These are phyloP conservation scores for Trissolcus brochymenae DNA, from an alignment of 2,888 invertebrate genomes.

Conservation along the genomic window DNA sequence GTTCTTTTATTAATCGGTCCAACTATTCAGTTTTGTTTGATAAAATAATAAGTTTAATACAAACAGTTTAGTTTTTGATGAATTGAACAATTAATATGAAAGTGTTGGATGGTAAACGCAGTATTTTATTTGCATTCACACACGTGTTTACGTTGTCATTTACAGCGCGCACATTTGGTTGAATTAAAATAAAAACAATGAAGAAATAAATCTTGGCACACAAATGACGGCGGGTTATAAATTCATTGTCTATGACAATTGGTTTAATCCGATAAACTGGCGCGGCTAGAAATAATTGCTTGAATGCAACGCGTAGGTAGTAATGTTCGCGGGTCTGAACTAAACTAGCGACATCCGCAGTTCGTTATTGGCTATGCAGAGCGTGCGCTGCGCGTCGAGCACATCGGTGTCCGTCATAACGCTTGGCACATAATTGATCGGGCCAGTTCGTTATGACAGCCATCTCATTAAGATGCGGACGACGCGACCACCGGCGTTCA, in stretches of 20 bases:
- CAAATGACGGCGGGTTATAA: conserved; percentile 47
- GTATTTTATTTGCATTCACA: neutral
- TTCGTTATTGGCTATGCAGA: conserved; percentile 70
- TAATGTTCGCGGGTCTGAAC: conserved; percentile 58
- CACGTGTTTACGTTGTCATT: too few species aligned
- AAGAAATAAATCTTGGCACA: conserved; percentile 25
- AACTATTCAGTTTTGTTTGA: too few species aligned
- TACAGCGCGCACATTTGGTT: neutral
- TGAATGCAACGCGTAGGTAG: conserved; percentile 66
- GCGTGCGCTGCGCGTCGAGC: conserved; percentile 59
- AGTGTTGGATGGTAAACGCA: too few species aligned
- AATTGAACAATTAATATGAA: too few species aligned
- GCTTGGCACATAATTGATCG: conserved; percentile 71
- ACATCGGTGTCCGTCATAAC: conserved; percentile 55
- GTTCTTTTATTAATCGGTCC: too few species aligned
- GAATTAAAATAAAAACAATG: conserved; percentile 1
- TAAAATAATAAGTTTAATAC: too few species aligned
- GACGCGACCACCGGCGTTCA: conserved; percentile 66
- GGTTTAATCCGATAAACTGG: conserved; percentile 68
- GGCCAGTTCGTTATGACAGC: conserved; percentile 73
- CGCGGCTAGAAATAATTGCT: conserved; percentile 67
- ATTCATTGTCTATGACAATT: conserved; percentile 66
- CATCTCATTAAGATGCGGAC: conserved; percentile 74
- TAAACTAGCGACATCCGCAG: conserved; percentile 64
- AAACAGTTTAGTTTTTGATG: too few species aligned